A percentile compares a stretch with the other conserved stretches of the same genome.
Conservation (phyloP, 2,113 vertebrate genomes). For the Petaurus breviceps region DNA sequence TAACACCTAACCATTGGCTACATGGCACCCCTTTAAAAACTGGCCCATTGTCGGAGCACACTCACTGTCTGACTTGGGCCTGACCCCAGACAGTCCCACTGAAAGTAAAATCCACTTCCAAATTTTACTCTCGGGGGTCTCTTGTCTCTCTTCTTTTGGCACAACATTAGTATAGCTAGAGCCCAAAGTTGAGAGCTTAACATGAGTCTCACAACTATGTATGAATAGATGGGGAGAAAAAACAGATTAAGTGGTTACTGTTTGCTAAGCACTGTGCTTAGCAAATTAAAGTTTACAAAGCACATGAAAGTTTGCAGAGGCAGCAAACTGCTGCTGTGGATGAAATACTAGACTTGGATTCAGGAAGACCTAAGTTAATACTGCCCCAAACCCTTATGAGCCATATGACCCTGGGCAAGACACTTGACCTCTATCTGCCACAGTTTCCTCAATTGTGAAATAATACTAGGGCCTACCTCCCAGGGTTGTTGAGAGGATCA, state of each 20-base stretch:
- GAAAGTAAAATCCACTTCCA: too few relatives aligned
- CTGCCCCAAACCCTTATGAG: neutral
- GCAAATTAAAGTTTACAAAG: neutral
- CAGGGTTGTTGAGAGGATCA: too few relatives aligned
- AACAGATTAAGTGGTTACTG: neutral
- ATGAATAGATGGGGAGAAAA: neutral
- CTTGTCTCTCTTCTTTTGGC: too few relatives aligned
- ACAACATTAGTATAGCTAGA: neutral
- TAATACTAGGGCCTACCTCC: neutral
- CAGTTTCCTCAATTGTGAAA: neutral
- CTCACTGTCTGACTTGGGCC: too few relatives aligned
- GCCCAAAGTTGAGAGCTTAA: neutral
- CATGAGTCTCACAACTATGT: neutral
- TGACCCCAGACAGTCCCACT: too few relatives aligned
- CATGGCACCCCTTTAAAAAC: too few relatives aligned
- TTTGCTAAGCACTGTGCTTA: neutral
- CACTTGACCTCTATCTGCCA: neutral
- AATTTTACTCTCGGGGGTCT: too few relatives aligned
- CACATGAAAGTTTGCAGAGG: neutral
- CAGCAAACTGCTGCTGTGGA: too few relatives aligned
- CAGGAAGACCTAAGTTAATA: neutral
- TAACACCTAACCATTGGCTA: too few relatives aligned
- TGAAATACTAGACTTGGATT: neutral
- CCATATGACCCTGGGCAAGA: neutral
- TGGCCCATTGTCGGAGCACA: too few relatives aligned